Percentiles rank a stretch among this genome's conserved stretches.
These are phyloP conservation scores for Eciton burchellii DNA, from an alignment of 1,140 invertebrate genomes.

Conservation along the genomic window DNA sequence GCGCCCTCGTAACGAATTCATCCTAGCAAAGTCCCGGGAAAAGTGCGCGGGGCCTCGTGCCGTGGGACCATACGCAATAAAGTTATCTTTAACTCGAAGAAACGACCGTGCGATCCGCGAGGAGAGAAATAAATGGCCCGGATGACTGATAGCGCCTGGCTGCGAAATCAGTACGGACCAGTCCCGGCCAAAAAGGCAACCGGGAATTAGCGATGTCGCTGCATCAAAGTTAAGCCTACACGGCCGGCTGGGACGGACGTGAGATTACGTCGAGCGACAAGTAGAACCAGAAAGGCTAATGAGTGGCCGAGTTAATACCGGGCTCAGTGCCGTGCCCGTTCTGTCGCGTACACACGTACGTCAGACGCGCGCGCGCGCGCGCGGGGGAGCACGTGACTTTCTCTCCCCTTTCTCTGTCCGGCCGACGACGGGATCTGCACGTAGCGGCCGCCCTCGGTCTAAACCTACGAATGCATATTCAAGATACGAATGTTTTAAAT, in stretches of 20 bases:
- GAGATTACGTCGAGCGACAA: slow-evolving; percentile 78
- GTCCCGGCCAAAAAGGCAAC: slow-evolving; percentile 37
- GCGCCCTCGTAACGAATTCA: slow-evolving; percentile 21
- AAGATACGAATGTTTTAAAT: slow-evolving; percentile 84
- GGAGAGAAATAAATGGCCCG: slow-evolving; percentile 29
- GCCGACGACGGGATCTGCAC: slow-evolving; percentile 66
- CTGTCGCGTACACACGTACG: slow-evolving; percentile 50
- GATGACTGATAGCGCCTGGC: slow-evolving; percentile 55
- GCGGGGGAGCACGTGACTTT: slow-evolving; percentile 42
- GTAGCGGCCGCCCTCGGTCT: slow-evolving; percentile 68
- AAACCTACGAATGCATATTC: slow-evolving; percentile 81
- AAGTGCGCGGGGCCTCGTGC: not conserved
- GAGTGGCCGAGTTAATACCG: slow-evolving; percentile 76
- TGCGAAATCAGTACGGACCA: slow-evolving; percentile 47
- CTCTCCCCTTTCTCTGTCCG: slow-evolving; percentile 43
- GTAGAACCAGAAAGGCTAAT: slow-evolving; percentile 78
- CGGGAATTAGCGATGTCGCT: slow-evolving; percentile 66
- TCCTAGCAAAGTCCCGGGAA: not conserved
- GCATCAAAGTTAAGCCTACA: slow-evolving; percentile 72
- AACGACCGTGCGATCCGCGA: slow-evolving; percentile 17
- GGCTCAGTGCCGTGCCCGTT: slow-evolving; percentile 66
- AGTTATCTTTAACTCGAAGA: slow-evolving; percentile 43
- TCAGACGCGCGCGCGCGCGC: not conserved
- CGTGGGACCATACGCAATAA: slow-evolving; percentile 34
- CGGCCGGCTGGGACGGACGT: slow-evolving; percentile 63